A percentile compares a stretch with the other conserved stretches of the same genome.
phyloP scores from a whole-genome alignment of 1,140 invertebrate species.

The Drosophila punjabiensis region DNA sequence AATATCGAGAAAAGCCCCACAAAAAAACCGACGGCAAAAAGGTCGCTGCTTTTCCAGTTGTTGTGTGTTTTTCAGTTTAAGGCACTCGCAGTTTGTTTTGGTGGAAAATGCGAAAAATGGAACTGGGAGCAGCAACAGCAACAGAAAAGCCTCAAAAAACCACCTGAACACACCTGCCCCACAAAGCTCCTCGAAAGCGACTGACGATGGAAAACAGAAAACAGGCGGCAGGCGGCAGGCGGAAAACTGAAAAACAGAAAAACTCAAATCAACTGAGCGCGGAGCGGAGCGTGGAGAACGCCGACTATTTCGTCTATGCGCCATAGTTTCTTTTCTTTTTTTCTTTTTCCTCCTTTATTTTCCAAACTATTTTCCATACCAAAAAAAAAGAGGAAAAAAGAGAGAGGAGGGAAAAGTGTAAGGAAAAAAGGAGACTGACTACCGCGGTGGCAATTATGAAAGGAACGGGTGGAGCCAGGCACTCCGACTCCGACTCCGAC shows the following conservation, averaged over 20 bases:
- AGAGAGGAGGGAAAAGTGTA: conserved; percentile 24
- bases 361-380: conserved; percentile 52
- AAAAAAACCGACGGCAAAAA: conserved; percentile 37
- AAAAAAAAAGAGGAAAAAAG: conserved; percentile 38
- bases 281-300: conserved; percentile 42
- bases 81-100: conserved; percentile 40
- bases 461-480: conserved; percentile 51
- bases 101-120: conserved; percentile 31
- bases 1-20: conserved; percentile 40
- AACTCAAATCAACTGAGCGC: conserved; percentile 28
- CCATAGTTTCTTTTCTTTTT: conserved; percentile 59
- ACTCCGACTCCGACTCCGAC: conserved; percentile 28
- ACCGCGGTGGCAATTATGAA: conserved; percentile 63
- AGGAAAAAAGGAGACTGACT: conserved; percentile 68
- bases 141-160: conserved; percentile 41
- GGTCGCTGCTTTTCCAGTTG: background rate
- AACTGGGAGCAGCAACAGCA: conserved; percentile 20
- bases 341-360: conserved; percentile 26
- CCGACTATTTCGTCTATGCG: conserved; percentile 73
- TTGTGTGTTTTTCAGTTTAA: conserved; percentile 36
- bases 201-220: conserved; percentile 70
- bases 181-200: conserved; percentile 84
- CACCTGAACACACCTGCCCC: conserved; percentile 80
- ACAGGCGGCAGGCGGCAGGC: conserved; percentile 27
- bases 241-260: conserved; percentile 52